A percentile compares a stretch with the other conserved stretches of the same genome.
phyloP scores from a whole-genome alignment of 1,140 invertebrate species.

The Carcinoscorpius rotundicauda region DNA sequence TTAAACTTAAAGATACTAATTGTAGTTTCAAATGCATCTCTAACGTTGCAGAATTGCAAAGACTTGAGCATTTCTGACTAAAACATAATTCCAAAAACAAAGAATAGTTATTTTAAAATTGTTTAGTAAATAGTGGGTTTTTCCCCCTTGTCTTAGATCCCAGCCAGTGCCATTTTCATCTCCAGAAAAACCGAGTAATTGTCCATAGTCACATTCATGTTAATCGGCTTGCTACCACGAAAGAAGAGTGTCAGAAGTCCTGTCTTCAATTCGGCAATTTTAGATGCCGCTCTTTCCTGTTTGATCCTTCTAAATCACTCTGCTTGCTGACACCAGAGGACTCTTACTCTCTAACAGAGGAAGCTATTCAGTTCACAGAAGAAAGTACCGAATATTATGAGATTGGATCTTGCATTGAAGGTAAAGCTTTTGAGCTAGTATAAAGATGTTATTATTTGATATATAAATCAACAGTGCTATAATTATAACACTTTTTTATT shows the following conservation, averaged over 20 bases:
- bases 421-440: conserved; percentile 9
- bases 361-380: background rate
- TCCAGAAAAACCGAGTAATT: conserved; percentile 8
- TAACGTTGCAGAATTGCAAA: too few relatives aligned
- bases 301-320: conserved; percentile 7
- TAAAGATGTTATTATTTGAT: background rate
- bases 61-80: too few relatives aligned
- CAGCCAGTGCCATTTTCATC: conserved; percentile 15
- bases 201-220: conserved; percentile 18
- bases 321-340: conserved; percentile 19
- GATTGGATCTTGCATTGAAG: conserved; percentile 21
- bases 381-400: conserved; percentile 15
- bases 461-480: too few relatives aligned
- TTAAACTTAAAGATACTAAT: too few relatives aligned
- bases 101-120: background rate
- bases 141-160: conserved; percentile 6
- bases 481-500: too few relatives aligned
- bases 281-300: conserved; percentile 16
- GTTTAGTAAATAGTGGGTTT: background rate
- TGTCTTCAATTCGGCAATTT: conserved; percentile 15
- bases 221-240: conserved; percentile 8
- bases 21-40: too few relatives aligned
- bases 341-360: conserved; percentile 13
- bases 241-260: conserved; percentile 14
- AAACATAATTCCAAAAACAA: too few relatives aligned